phyloP scores from a whole-genome alignment of 2,797 vertebrate species.

The Hipposideros larvatus region DNA sequence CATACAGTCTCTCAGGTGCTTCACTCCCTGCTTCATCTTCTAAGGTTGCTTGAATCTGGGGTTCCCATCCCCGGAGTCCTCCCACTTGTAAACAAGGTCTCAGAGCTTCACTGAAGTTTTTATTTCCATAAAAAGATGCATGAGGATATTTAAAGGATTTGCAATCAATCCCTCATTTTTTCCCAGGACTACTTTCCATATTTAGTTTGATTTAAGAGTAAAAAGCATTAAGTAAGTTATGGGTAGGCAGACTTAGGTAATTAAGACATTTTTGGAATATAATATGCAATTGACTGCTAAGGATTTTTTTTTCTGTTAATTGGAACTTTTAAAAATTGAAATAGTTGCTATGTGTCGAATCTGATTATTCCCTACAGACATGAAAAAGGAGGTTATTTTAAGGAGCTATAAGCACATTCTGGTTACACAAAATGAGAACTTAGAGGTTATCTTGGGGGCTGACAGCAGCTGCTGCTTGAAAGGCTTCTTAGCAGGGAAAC shows the following conservation, averaged over 20 bases:
- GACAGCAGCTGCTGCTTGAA: constrained; percentile 10
- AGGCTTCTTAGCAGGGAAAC: background rate
- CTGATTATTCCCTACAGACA: constrained; percentile 74
- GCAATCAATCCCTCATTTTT: constrained; percentile 62
- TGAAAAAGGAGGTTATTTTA: constrained; percentile 70
- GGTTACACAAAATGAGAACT: constrained; percentile 56
- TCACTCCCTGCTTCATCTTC: background rate
- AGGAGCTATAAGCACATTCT: constrained; percentile 10
- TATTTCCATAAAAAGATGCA: constrained; percentile 72
- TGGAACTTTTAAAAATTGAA: constrained; percentile 80
- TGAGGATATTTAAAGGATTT: constrained; percentile 71
- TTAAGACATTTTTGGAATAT: constrained; percentile 76
- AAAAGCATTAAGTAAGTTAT: constrained; percentile 76
- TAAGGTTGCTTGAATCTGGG: background rate
- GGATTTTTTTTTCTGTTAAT: constrained; percentile 68
- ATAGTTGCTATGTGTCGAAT: constrained; percentile 66
- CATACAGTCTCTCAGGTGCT: background rate
- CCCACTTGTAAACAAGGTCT: constrained; percentile 6
- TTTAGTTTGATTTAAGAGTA: constrained; percentile 79
- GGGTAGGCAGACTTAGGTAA: constrained; percentile 73
- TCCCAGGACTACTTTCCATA: constrained; percentile 47
- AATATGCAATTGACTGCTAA: constrained; percentile 71
- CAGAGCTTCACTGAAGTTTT: constrained; percentile 50
- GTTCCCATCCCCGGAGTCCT: background rate
- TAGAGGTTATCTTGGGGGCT: constrained; percentile 23